Evolutionary conservation across 1,140 invertebrate species (phyloP).

Genomic region (Phthorimaea operculella): DNA sequence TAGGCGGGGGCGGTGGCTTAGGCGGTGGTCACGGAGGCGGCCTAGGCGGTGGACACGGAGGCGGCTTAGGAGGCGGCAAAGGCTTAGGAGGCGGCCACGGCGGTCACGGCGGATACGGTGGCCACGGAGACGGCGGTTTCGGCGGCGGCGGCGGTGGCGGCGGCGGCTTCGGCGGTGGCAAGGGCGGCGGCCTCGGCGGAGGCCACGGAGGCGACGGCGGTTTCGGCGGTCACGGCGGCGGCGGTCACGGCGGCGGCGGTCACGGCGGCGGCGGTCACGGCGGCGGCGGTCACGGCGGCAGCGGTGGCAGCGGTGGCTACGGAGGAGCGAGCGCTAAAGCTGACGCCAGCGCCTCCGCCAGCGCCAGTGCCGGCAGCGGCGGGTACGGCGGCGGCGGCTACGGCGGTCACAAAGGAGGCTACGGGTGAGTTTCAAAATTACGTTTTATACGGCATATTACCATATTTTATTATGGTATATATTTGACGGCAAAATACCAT

Average conservation of each 20-base stretch:
- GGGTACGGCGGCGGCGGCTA: conserved; percentile 19
- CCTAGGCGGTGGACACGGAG: conserved; percentile 13
- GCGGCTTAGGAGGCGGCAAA: too few species aligned
- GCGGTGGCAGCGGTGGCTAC: conserved; percentile 11
- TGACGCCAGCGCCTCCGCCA: conserved; percentile 21
- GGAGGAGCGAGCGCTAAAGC: conserved; percentile 17
- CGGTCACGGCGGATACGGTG: conserved; percentile 14
- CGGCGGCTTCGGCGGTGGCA: conserved; percentile 11
- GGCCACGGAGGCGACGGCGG: conserved; percentile 15
- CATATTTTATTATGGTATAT: too few species aligned
- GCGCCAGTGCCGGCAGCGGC: conserved; percentile 17
- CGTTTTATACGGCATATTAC: too few species aligned
- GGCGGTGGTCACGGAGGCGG: conserved; percentile 13
- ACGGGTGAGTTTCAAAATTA: conserved; percentile 8
- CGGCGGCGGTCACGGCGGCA: conserved; percentile 14
- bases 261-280: conserved; percentile 13
- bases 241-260: conserved; percentile 7
- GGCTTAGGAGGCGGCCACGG: conserved; percentile 12
- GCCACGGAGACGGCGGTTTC: conserved; percentile 14
- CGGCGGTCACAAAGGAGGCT: conserved; percentile 18
- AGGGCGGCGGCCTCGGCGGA: conserved; percentile 15
- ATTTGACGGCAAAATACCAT: too few species aligned
- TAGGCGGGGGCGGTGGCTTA: conserved; percentile 10
- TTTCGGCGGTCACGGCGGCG: conserved; percentile 11
- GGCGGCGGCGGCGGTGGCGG: conserved; percentile 12